Base-by-base conservation (phyloP, 2,797 vertebrate species). In the Odontamblyopus lacepedii region DNA sequence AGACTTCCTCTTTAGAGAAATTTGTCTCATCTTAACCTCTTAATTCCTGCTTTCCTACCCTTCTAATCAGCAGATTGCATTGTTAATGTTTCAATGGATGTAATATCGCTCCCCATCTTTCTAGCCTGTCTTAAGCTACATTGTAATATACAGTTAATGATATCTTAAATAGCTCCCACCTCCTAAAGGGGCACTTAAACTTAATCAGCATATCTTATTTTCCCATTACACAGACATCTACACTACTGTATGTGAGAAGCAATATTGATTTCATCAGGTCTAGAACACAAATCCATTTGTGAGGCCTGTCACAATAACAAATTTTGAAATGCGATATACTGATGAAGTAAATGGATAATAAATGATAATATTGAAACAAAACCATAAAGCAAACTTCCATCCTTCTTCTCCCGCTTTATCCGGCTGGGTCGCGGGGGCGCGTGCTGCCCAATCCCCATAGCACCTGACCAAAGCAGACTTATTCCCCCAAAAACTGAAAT, bases 141-240 rank as follows among this genome's bases (percentile, higher is more conserved):
- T 71, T 8, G 55, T 61, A 63, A 63, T 63, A 48, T 62, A 23
- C 16, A 65, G 30, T 53, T 73, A 72, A 56, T 73, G 9, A 63
- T 63, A 29, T 67, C 32, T 69, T 35, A 51, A 18, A 68, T 61
- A 7, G 56, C 56, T 80, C 67, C 57, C 67, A 60, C 44, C 13
- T 73, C 9, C 27, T 73, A 41, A 63, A 63, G 59, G 26, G 18
- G 44, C 60, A 26, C 77, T 78, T 70, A 78, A 71, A 8, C 9
- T 26, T 26, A 1, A 68, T 61, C n/a, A 44, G 18, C 6, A 32
- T 59, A n/a, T 77, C 12, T 27, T 69, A 63, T 70, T 69, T n/a
- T 44, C 30, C 11, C 26, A 68, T 11, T 12, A 60, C 27, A 55
- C 62, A 59, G 38, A 41, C 23, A 64, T 13, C 29, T 63, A 60